Evolutionary conservation across 1,140 invertebrate genomes (phyloP), one percentile per base, ranked within the genome.

Genomic region (Diabrotica undecimpunctata): DNA sequence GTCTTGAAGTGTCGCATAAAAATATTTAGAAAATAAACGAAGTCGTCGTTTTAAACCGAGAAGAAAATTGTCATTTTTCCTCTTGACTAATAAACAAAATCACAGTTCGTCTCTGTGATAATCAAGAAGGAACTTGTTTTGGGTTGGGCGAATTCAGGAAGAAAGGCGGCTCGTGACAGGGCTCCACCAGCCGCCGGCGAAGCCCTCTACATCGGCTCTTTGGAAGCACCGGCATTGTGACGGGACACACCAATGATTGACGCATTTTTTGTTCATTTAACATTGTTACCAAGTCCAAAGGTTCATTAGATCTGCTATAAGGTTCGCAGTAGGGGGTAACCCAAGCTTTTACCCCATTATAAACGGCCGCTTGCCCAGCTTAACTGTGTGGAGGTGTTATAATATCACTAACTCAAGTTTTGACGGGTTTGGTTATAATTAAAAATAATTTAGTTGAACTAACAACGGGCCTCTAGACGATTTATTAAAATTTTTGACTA

Each of bases 261-360:
- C 59, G 59, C 46, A 61, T 61, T 61, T 61, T 61, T 61, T 61
- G 59, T 61, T 61, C 59, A 61, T 61, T 50, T 50, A 13, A 61
- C 46, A 61, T 61, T 61, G 59, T 61, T 61, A 61, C 46, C 14
- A 14, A 46, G 7, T 37, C 25, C 46, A 50, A 39, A 61, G 59
- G n/a, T 61, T 50, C 59, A 61, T 61, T 61, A 61, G 59, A 50
- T 50, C 46, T 61, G 59, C 59, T 61, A 61, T 61, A 61, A 61
- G 59, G 59, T 61, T 61, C 59, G 13, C 59, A 52, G 59, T 39
- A 51, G 59, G 59, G 39, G 59, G 59, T 36, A 53, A n/a, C n/a
- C 39, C 12, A 10, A 46, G 12, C 41, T 39, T 52, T 61, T 61
- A 25, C 41, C 59, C 59, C 59, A 35, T 41, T 46, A 46, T 46